Evolutionary conservation across 2,797 vertebrate genomes (phyloP).

Genomic region (Varecia variegata): DNA sequence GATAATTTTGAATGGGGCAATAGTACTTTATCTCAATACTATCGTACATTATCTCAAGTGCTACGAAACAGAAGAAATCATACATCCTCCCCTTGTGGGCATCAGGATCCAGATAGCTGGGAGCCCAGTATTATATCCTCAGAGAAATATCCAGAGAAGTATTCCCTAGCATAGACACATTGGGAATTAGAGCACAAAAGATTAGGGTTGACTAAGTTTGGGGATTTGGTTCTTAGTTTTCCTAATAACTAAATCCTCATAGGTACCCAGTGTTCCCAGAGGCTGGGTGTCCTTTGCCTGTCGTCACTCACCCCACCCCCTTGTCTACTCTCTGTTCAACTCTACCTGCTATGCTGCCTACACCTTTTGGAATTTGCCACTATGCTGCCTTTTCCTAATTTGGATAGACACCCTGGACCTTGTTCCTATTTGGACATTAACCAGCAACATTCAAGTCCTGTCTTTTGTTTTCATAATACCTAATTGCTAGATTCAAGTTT

Average conservation of each 20-base stretch:
- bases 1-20: not conserved
- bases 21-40: not conserved
- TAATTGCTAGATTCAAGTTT: not conserved
- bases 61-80: not conserved
- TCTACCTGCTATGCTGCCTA: not conserved
- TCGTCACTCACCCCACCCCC: not conserved
- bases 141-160: not conserved
- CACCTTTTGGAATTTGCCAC: not conserved
- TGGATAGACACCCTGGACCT: not conserved
- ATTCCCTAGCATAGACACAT: not conserved
- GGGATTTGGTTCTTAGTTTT: not conserved
- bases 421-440: not conserved
- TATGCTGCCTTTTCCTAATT: not conserved
- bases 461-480: not conserved
- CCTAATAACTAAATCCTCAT: not conserved
- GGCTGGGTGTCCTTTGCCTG: not conserved
- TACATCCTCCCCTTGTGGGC: not conserved
- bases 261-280: not conserved
- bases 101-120: not conserved
- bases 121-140: not conserved
- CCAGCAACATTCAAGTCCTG: not conserved
- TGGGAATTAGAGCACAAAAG: not conserved
- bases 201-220: not conserved
- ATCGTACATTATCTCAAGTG: not conserved
- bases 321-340: not conserved